Evolutionary conservation across 1,140 invertebrate species (phyloP).

Genomic region (Anastrepha ludens): DNA sequence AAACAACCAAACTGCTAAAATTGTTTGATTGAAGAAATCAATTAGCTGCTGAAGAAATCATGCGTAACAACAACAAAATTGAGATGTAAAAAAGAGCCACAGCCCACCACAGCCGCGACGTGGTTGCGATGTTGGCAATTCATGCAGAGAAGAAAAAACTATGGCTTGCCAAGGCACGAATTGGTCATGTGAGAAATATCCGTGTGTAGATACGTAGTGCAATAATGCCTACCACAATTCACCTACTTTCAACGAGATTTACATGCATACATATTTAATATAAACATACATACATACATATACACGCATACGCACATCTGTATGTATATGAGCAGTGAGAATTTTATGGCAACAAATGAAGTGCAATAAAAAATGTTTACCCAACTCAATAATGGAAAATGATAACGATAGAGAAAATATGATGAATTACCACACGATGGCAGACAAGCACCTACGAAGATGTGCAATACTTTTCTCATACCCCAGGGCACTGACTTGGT

Average conservation of each 20-base stretch:
- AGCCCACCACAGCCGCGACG: conserved; percentile 23
- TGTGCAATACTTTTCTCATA: background rate
- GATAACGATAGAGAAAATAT: background rate
- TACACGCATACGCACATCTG: background rate
- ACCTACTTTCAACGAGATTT: background rate
- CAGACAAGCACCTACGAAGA: background rate
- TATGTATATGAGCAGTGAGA: background rate
- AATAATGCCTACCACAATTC: background rate
- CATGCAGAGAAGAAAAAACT: background rate
- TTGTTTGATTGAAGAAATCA: background rate
- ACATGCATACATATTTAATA: background rate
- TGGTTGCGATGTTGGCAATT: background rate
- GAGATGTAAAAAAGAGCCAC: background rate
- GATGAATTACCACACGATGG: background rate
- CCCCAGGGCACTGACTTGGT: background rate
- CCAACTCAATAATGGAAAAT: background rate
- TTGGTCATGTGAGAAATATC: background rate
- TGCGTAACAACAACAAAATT: background rate
- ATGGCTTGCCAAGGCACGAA: background rate
- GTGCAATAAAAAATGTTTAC: background rate
- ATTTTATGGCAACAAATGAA: background rate
- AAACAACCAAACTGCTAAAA: no score
- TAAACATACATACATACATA: conserved; percentile 1
- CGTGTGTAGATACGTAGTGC: background rate
- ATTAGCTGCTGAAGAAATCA: background rate